Percentiles rank a stretch among this genome's conserved stretches.
phyloP scores from a whole-genome alignment of 2,888 invertebrate genomes.

The Lasius platythorax region DNA sequence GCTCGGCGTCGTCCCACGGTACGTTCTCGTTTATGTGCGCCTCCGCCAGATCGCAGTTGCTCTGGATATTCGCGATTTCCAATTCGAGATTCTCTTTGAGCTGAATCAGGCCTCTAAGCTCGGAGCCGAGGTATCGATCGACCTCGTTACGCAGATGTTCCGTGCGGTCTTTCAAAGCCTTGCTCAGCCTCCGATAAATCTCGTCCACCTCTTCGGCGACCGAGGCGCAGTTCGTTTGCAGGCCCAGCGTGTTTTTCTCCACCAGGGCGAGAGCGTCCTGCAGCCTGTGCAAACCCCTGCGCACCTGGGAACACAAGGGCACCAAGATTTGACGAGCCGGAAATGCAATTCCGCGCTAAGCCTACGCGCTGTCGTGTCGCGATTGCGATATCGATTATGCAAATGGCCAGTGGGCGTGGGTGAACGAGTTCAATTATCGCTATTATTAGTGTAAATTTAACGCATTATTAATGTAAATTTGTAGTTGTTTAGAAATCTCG shows the following conservation, averaged over 20 bases:
- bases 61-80: constrained; percentile 97
- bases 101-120: constrained; percentile 94
- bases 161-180: constrained; percentile 96
- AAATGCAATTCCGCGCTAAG: constrained; percentile 21
- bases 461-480: neutral
- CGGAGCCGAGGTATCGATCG: constrained; percentile 96
- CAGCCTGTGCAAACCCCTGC: constrained; percentile 94
- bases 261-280: constrained; percentile 94
- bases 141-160: constrained; percentile 95
- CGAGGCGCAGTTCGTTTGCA: constrained; percentile 95
- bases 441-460: constrained; percentile 29
- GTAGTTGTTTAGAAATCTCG: neutral
- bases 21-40: constrained; percentile 96
- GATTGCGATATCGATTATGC: constrained; percentile 36
- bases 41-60: constrained; percentile 98
- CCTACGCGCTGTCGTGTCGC: constrained; percentile 4
- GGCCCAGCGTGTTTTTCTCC: constrained; percentile 95
- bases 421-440: constrained; percentile 15
- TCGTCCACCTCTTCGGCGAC: constrained; percentile 98
- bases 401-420: constrained; percentile 13
- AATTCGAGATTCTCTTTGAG: constrained; percentile 97
- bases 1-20: constrained; percentile 96
- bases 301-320: constrained; percentile 87
- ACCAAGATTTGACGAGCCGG: constrained; percentile 23
- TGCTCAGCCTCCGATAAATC: constrained; percentile 94